Evolutionary conservation across 2,797 vertebrate species (phyloP).

Genomic region (Synaphobranchus kaupii): DNA sequence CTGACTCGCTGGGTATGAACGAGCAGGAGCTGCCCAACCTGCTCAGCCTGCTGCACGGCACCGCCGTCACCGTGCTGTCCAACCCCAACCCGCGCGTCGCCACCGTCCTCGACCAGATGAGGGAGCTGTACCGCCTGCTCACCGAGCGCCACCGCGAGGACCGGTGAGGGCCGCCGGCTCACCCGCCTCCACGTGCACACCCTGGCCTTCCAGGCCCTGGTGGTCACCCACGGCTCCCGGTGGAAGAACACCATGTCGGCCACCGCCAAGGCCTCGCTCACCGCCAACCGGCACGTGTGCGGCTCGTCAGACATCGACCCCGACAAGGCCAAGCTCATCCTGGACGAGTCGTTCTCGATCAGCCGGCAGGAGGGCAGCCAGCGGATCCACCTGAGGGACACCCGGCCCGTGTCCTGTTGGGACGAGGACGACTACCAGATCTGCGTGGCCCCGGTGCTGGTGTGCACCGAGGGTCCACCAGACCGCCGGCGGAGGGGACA

Average conservation of each 20-base stretch:
- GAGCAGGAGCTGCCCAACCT: slow-evolving; percentile 86
- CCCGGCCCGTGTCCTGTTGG: slow-evolving; percentile 81
- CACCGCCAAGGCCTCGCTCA: slow-evolving; percentile 81
- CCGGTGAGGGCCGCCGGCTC: slow-evolving; percentile 55
- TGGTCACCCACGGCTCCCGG: slow-evolving; percentile 72
- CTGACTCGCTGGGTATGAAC: slow-evolving; percentile 84
- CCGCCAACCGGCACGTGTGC: slow-evolving; percentile 83
- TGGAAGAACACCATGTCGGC: slow-evolving; percentile 89
- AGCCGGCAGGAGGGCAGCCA: slow-evolving; percentile 78
- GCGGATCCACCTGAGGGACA: slow-evolving; percentile 76
- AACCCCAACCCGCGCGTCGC: slow-evolving; percentile 84
- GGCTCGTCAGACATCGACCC: slow-evolving; percentile 80
- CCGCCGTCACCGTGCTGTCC: slow-evolving; percentile 78
- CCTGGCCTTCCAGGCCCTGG: slow-evolving; percentile 83
- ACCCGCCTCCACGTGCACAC: slow-evolving; percentile 83
- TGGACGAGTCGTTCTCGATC: slow-evolving; percentile 84
- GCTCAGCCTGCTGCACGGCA: slow-evolving; percentile 77
- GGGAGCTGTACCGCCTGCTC: slow-evolving; percentile 78
- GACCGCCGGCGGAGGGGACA: slow-evolving; percentile 84
- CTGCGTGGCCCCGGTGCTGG: slow-evolving; percentile 82
- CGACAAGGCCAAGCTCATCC: slow-evolving; percentile 80
- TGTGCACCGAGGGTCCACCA: slow-evolving; percentile 85
- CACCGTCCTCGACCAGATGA: slow-evolving; percentile 84
- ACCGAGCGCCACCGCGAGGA: slow-evolving; percentile 64
- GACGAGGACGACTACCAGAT: slow-evolving; percentile 78